These are phyloP conservation scores for Syndactyla subalaris DNA, from an alignment of 2,797 vertebrate genomes.

Conservation along the genomic window DNA sequence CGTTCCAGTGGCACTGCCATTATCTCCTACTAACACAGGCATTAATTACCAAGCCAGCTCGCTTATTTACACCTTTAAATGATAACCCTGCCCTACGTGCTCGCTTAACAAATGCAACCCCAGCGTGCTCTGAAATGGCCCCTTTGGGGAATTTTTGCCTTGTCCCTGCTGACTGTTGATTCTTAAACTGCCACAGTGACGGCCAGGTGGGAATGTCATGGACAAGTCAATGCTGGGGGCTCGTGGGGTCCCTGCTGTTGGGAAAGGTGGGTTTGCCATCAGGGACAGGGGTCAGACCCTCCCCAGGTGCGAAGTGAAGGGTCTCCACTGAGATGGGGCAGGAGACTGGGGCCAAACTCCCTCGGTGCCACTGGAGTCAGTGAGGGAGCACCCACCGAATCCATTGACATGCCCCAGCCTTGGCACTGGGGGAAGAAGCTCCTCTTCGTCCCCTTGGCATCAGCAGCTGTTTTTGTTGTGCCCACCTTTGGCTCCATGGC, in stretches of 20 bases:
- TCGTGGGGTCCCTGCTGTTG: not conserved
- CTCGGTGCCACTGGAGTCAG: rapidly evolving
- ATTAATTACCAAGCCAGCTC: not conserved
- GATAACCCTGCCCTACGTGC: not conserved
- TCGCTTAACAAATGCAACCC: not conserved
- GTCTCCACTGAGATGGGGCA: not conserved
- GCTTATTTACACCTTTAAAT: not conserved
- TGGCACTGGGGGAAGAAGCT: not conserved
- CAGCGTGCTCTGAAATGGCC: not conserved
- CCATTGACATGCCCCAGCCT: rapidly evolving
- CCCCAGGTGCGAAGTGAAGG: not conserved
- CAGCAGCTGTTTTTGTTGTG: not conserved
- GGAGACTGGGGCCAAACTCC: not conserved
- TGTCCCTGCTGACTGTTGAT: not conserved
- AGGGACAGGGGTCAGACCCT: not conserved
- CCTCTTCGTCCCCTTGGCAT: not conserved
- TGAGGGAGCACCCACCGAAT: not conserved
- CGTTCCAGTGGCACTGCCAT: not conserved
- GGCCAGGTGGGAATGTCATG: rapidly evolving
- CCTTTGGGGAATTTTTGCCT: not conserved
- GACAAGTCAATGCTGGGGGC: not conserved
- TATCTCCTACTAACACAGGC: not conserved
- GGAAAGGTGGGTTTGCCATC: not conserved
- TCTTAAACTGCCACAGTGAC: not conserved
- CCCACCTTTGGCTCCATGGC: not conserved